phyloP scores from a whole-genome alignment of 2,888 invertebrate genomes.

The Cephus runcator region DNA sequence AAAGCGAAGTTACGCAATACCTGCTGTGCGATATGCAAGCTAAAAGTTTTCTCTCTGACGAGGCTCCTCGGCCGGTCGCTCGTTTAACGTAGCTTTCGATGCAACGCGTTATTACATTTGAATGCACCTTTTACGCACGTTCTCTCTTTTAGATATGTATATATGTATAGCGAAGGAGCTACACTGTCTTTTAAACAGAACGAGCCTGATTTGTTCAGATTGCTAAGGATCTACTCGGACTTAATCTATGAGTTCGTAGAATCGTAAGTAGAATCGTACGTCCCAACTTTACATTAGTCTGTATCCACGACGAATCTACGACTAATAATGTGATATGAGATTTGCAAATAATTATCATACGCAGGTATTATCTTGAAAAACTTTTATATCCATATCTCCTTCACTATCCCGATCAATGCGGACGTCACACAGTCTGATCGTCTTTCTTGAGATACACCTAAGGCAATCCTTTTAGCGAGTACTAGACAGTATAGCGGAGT shows the following conservation, averaged over 20 bases:
- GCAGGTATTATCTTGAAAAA: not conserved
- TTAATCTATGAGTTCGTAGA: not conserved
- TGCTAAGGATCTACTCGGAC: not conserved
- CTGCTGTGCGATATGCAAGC: not conserved
- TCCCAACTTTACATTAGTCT: not conserved
- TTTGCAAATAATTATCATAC: not conserved
- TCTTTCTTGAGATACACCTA: not conserved
- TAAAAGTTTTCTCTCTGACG: not conserved
- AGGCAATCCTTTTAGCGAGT: not conserved
- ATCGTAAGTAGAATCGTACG: not conserved
- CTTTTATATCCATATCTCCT: not conserved
- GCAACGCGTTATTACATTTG: not conserved
- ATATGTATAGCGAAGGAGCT: not conserved
- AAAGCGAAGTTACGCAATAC: not conserved
- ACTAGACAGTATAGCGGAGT: not conserved
- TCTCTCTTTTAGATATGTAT: not conserved
- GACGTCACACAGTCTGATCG: not conserved
- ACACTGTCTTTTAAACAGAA: not conserved
- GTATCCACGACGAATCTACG: not conserved
- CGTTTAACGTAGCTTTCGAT: not conserved
- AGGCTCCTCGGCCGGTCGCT: not conserved
- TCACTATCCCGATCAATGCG: not conserved
- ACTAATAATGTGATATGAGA: not conserved
- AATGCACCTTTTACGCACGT: not conserved
- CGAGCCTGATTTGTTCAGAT: not conserved